Evolutionary conservation across 2,113 vertebrate genomes (phyloP).

Genomic region (Pseudolaguvia tuberculata): DNA sequence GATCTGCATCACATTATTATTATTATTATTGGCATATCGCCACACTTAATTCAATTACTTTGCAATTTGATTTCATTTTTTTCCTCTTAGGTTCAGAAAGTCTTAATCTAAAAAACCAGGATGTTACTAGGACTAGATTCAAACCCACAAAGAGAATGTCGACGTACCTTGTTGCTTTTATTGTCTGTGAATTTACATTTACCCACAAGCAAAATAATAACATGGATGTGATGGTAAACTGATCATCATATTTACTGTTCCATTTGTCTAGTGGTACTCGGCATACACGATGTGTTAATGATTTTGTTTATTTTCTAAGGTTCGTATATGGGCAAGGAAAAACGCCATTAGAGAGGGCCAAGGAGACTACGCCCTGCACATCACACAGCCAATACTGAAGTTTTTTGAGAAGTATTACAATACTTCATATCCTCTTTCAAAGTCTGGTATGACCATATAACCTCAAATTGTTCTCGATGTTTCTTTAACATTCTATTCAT

Average conservation of each 20-base stretch:
- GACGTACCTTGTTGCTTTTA: slow-evolving; percentile 77
- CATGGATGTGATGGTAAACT: slow-evolving; percentile 56
- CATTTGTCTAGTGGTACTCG: background rate
- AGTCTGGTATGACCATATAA: slow-evolving; percentile 72
- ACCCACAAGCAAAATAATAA: accelerated
- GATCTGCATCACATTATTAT: background rate
- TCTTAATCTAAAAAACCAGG: accelerated
- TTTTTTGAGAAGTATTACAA: slow-evolving; percentile 77
- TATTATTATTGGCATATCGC: too few relatives aligned
- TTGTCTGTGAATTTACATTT: slow-evolving; percentile 68
- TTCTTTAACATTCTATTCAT: too few relatives aligned
- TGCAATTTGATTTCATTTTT: background rate
- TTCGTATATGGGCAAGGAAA: slow-evolving; percentile 85
- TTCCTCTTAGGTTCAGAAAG: slow-evolving; percentile 27
- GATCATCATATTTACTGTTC: background rate
- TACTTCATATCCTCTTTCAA: slow-evolving; percentile 74
- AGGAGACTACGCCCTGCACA: slow-evolving; percentile 67
- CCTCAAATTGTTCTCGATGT: background rate
- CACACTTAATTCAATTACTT: too few relatives aligned
- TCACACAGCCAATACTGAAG: slow-evolving; percentile 74
- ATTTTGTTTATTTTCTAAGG: slow-evolving; percentile 61
- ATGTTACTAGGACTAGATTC: slow-evolving; percentile 54
- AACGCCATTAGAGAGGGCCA: slow-evolving; percentile 64
- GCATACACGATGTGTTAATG: background rate
- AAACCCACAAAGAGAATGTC: slow-evolving; percentile 70